Evolutionary conservation across 1,140 invertebrate genomes (phyloP).

Genomic region (Gonioctena quinquepunctata): DNA sequence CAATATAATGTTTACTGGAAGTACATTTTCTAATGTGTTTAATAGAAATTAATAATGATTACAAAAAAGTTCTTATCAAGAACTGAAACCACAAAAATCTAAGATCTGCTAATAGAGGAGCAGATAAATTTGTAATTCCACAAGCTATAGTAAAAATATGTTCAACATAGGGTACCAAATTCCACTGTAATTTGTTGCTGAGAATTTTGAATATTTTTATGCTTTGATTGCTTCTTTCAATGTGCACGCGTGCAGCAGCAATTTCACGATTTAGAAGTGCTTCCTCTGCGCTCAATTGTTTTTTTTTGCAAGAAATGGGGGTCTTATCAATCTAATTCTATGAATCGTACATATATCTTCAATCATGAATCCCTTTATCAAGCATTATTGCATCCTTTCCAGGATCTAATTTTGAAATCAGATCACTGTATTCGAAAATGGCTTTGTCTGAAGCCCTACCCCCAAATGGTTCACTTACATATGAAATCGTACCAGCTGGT

Average conservation of each 20-base stretch:
- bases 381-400: slow-evolving; percentile 44
- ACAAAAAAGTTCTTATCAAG: too few relatives aligned
- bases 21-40: too few relatives aligned
- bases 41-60: too few relatives aligned
- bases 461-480: slow-evolving; percentile 38
- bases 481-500: slow-evolving; percentile 43
- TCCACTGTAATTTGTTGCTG: slow-evolving; percentile 9
- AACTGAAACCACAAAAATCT: too few relatives aligned
- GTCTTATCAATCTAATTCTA: slow-evolving; percentile 23
- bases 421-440: slow-evolving; percentile 34
- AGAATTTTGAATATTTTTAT: slow-evolving; percentile 20
- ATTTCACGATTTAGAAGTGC: slow-evolving; percentile 36
- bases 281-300: slow-evolving; percentile 23
- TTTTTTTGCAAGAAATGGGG: slow-evolving; percentile 18
- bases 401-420: slow-evolving; percentile 34
- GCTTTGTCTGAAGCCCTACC: slow-evolving; percentile 40
- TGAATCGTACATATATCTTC: slow-evolving; percentile 5
- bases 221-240: slow-evolving; percentile 17
- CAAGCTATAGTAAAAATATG: slow-evolving; percentile 38
- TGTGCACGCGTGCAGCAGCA: slow-evolving; percentile 14
- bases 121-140: slow-evolving; percentile 16
- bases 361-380: slow-evolving; percentile 36
- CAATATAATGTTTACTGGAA: too few relatives aligned
- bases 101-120: slow-evolving; percentile 16
- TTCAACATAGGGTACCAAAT: slow-evolving; percentile 20